Evolutionary conservation across 2,888 invertebrate genomes (phyloP), one percentile per base, ranked within the genome.

Genomic region (Philhelius pedissequus): DNA sequence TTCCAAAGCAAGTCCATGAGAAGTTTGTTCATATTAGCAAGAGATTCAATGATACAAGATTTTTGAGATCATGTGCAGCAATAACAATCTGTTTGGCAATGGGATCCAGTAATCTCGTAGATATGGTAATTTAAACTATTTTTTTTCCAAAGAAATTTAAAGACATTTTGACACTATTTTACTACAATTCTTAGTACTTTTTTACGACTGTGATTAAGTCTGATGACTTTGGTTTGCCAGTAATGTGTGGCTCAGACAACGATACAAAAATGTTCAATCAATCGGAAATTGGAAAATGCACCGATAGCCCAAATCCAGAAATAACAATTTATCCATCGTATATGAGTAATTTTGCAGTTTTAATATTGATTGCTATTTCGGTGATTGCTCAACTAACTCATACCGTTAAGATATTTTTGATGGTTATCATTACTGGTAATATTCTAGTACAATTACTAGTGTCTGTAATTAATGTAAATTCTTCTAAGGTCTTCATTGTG

Each of bases 311-410:
- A 27, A 64, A 54, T n/a, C 30, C 70, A 15, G 60, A 76, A 20
- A 66, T 25, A 4, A 79, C 88, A 54, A 86, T 88, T 40, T 95
- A 94, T 90, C 96, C 96, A 45, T 95, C 95, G 56, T 96, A 96
- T 90, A 94, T 95, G 90, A 94, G 95, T 86, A 94, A 95, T 90
- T 94, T 95, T 89, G 93, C 94, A 62, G 94, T 95, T 62, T 92
- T 96, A 79, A 94, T 95, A 77, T 90, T 96, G 79, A 93, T 96
- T 79, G 94, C 94, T 3, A 93, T 94, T 58, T 94, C 96, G 22
- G 93, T 96, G 87, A 94, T 96, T 86, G 94, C 95, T 2, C 95
- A 95, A 88, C 91, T 96, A 68, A 94, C 95, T 43, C 95, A 96
- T 89, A 91, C 95, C 79, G 93, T 94, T 88, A 96, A 96, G 90